A percentile compares a stretch with the other conserved stretches of the same genome.
Conservation (phyloP, 2,797 vertebrate genomes). For the Naso thynnoides region DNA sequence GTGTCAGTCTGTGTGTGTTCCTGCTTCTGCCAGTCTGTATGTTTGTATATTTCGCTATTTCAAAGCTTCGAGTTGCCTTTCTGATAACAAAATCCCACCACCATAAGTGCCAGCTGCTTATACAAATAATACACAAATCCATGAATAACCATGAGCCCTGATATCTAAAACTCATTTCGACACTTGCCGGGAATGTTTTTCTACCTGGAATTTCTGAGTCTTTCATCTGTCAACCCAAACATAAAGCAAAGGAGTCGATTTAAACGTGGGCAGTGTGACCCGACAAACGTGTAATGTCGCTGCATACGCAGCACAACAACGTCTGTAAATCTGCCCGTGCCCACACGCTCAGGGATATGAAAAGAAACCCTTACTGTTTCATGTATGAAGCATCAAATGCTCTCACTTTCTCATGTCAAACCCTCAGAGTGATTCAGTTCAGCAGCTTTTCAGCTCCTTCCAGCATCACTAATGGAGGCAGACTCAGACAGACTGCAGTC, state of each 20-base stretch:
- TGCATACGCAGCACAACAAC: background rate
- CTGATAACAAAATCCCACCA: slow-evolving; percentile 59
- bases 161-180: slow-evolving; percentile 29
- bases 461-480: slow-evolving; percentile 39
- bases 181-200: slow-evolving; percentile 1
- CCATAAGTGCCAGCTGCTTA: slow-evolving; percentile 40
- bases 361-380: background rate
- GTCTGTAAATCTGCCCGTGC: background rate
- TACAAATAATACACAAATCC: slow-evolving; percentile 59
- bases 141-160: slow-evolving; percentile 42
- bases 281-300: background rate
- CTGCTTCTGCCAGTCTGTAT: background rate
- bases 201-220: slow-evolving; percentile 23
- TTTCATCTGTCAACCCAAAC: slow-evolving; percentile 27
- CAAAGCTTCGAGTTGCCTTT: slow-evolving; percentile 42
- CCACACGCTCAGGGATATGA: background rate
- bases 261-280: slow-evolving; percentile 8
- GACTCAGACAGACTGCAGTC: slow-evolving; percentile 49
- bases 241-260: background rate
- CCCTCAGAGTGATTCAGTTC: slow-evolving; percentile 23
- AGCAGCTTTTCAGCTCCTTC: slow-evolving; percentile 17
- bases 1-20: slow-evolving; percentile 14
- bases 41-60: slow-evolving; percentile 51
- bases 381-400: background rate
- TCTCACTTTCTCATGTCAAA: slow-evolving; percentile 12